Evolutionary conservation across 2,113 vertebrate genomes (phyloP).

Genomic region (Blennius ocellaris): DNA sequence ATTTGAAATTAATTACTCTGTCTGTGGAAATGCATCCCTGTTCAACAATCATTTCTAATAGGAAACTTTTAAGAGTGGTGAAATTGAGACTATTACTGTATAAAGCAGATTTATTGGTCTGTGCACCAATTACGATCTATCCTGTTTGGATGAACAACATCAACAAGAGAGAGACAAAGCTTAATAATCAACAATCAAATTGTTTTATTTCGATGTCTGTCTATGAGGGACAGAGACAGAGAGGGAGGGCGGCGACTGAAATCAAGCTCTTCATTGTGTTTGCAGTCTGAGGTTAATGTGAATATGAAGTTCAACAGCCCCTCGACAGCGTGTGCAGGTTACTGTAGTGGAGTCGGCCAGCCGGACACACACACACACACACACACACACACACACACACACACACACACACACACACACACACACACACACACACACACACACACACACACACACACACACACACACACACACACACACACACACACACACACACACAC

Average conservation of each 20-base stretch:
- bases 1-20: slow-evolving; percentile 56
- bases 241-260: slow-evolving; percentile 12
- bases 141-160: slow-evolving; percentile 46
- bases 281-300: slow-evolving; percentile 59
- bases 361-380: not conserved
- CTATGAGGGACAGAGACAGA: not conserved
- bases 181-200: slow-evolving; percentile 46
- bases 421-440: not conserved
- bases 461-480: no score
- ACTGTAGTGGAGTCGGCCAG: slow-evolving; percentile 29
- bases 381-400: no score
- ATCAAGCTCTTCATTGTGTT: slow-evolving; percentile 45
- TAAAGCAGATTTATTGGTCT: slow-evolving; percentile 51
- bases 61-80: slow-evolving; percentile 48
- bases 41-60: slow-evolving; percentile 46
- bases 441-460: no score
- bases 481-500: no score
- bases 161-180: slow-evolving; percentile 20
- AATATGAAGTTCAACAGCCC: slow-evolving; percentile 58
- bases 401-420: no score
- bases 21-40: slow-evolving; percentile 30
- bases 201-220: slow-evolving; percentile 30
- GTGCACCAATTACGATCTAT: slow-evolving; percentile 52
- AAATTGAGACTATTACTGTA: slow-evolving; percentile 53
- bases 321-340: slow-evolving; percentile 38